Evolutionary conservation across 2,113 vertebrate genomes (phyloP).

Genomic region (Hiodon alosoides): DNA sequence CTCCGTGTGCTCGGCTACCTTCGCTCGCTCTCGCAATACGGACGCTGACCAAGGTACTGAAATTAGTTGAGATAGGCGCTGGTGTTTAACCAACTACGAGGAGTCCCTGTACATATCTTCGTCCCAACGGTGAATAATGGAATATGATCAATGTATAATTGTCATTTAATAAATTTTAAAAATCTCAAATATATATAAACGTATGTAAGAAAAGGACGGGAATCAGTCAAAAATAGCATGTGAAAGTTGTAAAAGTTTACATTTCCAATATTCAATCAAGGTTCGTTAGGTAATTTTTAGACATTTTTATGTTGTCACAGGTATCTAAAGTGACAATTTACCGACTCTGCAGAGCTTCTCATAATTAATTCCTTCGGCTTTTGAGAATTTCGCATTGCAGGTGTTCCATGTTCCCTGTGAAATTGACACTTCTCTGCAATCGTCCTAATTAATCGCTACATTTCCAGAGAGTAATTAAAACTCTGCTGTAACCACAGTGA

Average conservation of each 20-base stretch:
- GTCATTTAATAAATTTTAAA: too few relatives aligned
- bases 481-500: neutral
- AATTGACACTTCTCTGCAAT: slow-evolving; percentile 22
- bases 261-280: too few relatives aligned
- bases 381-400: slow-evolving; percentile 42
- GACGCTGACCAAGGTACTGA: slow-evolving; percentile 63
- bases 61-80: slow-evolving; percentile 11
- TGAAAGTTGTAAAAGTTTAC: too few relatives aligned
- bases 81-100: neutral
- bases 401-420: slow-evolving; percentile 27
- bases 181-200: too few relatives aligned
- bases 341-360: slow-evolving; percentile 27
- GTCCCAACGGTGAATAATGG: too few relatives aligned
- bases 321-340: slow-evolving; percentile 16
- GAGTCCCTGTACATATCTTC: neutral
- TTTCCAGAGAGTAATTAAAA: slow-evolving; percentile 14
- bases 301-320: too few relatives aligned
- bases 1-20: neutral
- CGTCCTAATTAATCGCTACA: neutral
- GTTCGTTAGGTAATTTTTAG: too few relatives aligned
- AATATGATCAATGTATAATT: too few relatives aligned
- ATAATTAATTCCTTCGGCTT: slow-evolving; percentile 46
- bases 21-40: too few relatives aligned
- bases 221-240: too few relatives aligned
- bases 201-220: too few relatives aligned